phyloP scores from a whole-genome alignment of 2,797 vertebrate species.

The Amazona finschi region DNA sequence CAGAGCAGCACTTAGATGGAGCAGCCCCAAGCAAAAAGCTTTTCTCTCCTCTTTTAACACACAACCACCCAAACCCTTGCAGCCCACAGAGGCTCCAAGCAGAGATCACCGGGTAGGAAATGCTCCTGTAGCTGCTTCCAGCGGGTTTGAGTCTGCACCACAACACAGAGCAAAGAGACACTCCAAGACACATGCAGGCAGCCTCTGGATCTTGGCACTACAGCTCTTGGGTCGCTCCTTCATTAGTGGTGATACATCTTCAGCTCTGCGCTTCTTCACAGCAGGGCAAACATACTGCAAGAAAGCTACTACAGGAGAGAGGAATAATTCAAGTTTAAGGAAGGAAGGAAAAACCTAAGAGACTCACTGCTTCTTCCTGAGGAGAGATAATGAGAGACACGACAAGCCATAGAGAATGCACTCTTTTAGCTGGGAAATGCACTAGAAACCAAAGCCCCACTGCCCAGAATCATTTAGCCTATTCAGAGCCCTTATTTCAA shows the following conservation, averaged over 20 bases:
- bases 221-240: background rate
- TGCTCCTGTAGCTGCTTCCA: rapidly evolving
- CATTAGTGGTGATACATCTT: background rate
- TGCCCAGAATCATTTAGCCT: constrained; percentile 30
- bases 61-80: background rate
- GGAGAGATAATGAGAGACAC: background rate
- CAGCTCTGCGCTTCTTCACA: background rate
- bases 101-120: background rate
- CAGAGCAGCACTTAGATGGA: background rate
- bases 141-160: background rate
- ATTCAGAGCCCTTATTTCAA: constrained; percentile 13
- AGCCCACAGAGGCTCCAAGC: background rate
- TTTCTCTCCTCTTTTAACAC: no score
- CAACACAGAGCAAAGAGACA: rapidly evolving
- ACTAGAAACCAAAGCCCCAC: constrained; percentile 4
- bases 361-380: background rate
- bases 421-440: constrained; percentile 17
- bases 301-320: background rate
- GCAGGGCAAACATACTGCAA: background rate
- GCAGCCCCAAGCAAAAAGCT: background rate
- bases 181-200: background rate
- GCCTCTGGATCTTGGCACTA: background rate
- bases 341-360: background rate
- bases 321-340: background rate
- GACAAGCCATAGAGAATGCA: background rate